Evolutionary conservation across 2,888 invertebrate species (phyloP), one percentile per base, ranked within the genome.

Genomic region (Biston betularia): DNA sequence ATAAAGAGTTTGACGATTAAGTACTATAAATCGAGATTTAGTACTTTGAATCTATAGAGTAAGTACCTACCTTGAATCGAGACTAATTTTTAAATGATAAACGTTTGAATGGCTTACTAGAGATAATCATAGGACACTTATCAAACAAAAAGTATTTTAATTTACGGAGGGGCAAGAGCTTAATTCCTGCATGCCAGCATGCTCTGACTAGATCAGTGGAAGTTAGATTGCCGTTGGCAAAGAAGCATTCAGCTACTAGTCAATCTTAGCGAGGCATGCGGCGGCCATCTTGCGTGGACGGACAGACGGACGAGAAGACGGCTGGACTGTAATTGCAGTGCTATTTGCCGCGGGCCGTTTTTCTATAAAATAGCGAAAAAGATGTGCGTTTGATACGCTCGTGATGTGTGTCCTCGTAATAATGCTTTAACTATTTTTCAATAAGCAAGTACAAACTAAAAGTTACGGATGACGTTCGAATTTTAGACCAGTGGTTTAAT

Each of bases 261-360:
- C 92, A 92, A 91, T 91, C 90, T 90, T 87, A 86, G 84, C 80
- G 79, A 87, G 90, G 91, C 89, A 93, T 89, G 91, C 86, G 85
- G 90, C 89, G 82, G 90, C 89, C 91, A 92, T 91, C 81, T 91
- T 89, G 86, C 71, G 76, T 75, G 79, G 76, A 78, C 78, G 78
- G 85, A 89, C 87, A 83, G 86, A 88, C 87, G 81, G 84, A 88
- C 86, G 87, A 81, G 85, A 83, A 85, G 88, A 88, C 83, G 83
- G 82, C 85, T 80, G 35, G 83, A 84, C 88, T 88, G 87, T 90
- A 92, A 92, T 92, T 92, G 91, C 92, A 83, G 81, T 73, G 87
- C 86, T 86, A 87, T 90, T 86, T 83, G 89, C 89, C 87, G 78
- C 80, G 72, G 87, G 89, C 85, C 75, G 84, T 92, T 89, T 89